Conservation (phyloP, 2,113 vertebrate genomes). For the rat (Rattus norvegicus) region DNA sequence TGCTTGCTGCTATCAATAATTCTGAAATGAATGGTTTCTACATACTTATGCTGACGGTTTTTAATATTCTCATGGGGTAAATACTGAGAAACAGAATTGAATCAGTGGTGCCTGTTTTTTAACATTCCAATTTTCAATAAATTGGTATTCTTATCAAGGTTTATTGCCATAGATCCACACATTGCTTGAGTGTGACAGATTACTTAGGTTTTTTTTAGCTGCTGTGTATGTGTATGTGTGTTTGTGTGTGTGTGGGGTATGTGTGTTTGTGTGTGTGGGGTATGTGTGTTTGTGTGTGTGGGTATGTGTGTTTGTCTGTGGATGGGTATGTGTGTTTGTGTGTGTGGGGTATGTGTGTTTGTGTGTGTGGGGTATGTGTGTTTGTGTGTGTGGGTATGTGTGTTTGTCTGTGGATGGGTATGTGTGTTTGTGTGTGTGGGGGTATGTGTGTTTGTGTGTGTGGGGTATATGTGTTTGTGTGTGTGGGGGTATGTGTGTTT, state of each 20-base stretch:
- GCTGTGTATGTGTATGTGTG: background rate
- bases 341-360: no score
- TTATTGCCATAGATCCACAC: conserved; percentile 2
- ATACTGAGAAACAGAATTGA: background rate
- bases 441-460: no score
- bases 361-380: no score
- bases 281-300: no score
- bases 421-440: no score
- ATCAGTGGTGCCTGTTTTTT: background rate
- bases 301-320: no score
- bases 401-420: no score
- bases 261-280: no score
- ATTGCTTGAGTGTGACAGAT: background rate
- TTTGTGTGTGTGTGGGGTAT: fast-evolving
- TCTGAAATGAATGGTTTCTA: background rate
- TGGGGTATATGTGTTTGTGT: no score
- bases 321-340: no score
- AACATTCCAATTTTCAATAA: conserved; percentile 5
- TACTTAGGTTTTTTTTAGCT: background rate
- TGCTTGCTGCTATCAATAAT: conserved; percentile 28
- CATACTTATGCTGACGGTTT: background rate
- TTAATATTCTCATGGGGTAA: conserved; percentile 26
- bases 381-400: no score
- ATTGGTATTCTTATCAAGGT: background rate
- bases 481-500: no score